Evolutionary conservation across 2,888 invertebrate genomes (phyloP), one percentile per base, ranked within the genome.

Genomic region (Exocentrus adspersus): DNA sequence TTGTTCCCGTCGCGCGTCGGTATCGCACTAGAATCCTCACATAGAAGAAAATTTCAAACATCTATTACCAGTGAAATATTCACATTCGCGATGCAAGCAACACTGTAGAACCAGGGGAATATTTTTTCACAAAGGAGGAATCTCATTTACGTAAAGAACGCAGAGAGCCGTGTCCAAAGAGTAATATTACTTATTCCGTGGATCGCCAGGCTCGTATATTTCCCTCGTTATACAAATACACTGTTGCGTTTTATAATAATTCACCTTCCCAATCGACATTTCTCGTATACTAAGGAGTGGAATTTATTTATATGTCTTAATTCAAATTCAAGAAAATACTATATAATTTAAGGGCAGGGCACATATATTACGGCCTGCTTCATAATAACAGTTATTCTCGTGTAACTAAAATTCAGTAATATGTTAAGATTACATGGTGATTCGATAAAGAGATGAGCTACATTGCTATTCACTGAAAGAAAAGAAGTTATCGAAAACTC

Each of bases 141-240:
- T 48, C 48, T 48, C 48, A 48, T 48, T 48, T 48, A 48, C 28
- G 48, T 28, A 48, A 48, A 48, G 28, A 28, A 48, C 28, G 48
- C 17, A 12, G 14, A 48, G 14, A 48, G 14, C 48, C 12, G 17
- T 9, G 28, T 28, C 14, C 28, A 28, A 48, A 28, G 48, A 48
- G 16, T 48, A 48, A 28, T 24, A 48, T 48, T 37, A 37, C 37
- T 48, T 48, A 48, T 48, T 28, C 28, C 48, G 3, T 28, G 17
- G 28, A 28, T 14, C 28, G 48, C 14, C 9, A 12, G 48, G 16
- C 28, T 28, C 48, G 48, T 48, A 28, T 14, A 17, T 24, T 24
- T 28, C 17, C 14, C 9, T 28, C 28, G 28, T 48, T 28, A 28
- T 3, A 28, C 48, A 48, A 48, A 48, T 24, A 16, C 24, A 46